Base-by-base conservation (phyloP, 2,888 invertebrate species). In the Clivina fossor region DNA sequence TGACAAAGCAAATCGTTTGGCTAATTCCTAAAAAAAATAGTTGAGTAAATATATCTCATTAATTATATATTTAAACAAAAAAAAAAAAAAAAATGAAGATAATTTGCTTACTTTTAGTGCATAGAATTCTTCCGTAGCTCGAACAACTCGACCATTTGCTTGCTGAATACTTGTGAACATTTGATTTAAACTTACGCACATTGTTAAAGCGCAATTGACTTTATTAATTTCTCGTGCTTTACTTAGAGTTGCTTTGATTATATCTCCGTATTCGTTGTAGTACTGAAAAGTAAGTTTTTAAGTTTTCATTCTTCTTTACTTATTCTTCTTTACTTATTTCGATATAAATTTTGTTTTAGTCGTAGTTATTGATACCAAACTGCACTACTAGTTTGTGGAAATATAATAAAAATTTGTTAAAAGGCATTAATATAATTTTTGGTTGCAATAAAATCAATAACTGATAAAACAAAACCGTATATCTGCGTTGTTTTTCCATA, bases 171-270 rank as follows among this genome's bases (percentile, higher is more conserved):
- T 90, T 59, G 83, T 78, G 77, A 91, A 98, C 61, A 94, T 82
- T 72, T 88, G 86, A 66, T 91, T 93, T 70, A 99, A 83, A 70
- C 95, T 93, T 51, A 92, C 79, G 62, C 93, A 87, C 84, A 99
- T 90, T 2, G 95, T 96, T 62, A 94, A 82, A 4, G 98, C 94
- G 74, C 96, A 97, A 71, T 89, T 90, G 32, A 94, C 88, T 76
- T 96, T 97, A 78, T 96, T 96, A 65, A 97, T 94, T 78, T 99
- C 99, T 63, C 98, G 82, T 8, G 96, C 93, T 76, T 98, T 98
- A 65, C 92, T 91, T 65, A 99, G 77, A 7, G 98, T 96, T 26
- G 93, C 90, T 77, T 99, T 99, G 63, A 99, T 89, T 47, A 98
- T 97, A 75, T 98, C 98, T 44, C 98, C 97, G 75, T 96, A 98